Conservation (phyloP, 2,888 invertebrate genomes). For the Drosophila flavopinicola region DNA sequence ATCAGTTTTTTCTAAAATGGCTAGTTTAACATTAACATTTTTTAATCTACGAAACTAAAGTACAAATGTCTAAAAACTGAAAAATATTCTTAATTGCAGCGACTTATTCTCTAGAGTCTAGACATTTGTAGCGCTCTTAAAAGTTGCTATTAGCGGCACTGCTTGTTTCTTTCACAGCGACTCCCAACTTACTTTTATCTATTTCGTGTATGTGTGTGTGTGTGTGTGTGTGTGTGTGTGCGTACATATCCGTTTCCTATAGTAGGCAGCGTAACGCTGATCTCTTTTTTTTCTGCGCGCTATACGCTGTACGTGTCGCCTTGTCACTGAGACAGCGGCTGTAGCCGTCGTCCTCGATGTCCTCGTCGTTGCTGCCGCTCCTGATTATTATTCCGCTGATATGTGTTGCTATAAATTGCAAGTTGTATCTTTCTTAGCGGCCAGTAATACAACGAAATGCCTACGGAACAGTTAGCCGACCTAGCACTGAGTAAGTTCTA, state of each 20-base stretch:
- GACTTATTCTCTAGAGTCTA: no score
- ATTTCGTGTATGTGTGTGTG: conserved; percentile 2
- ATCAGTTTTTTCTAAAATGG: no score
- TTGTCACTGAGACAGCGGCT: conserved; percentile 57
- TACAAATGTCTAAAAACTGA: no score
- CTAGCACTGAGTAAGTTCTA: no score
- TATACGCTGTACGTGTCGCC: conserved; percentile 62
- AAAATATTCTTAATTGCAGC: no score
- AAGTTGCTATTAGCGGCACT: conserved; percentile 3
- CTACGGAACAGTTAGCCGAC: no score
- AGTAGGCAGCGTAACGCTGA: conserved; percentile 58
- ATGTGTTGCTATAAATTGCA: no score
- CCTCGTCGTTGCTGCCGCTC: conserved; percentile 24
- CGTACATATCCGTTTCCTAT: conserved; percentile 60
- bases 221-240: conserved; percentile 16
- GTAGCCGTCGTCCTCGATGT: neutral
- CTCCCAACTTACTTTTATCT: conserved; percentile 5
- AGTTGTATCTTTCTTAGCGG: no score
- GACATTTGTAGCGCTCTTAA: neutral
- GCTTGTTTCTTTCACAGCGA: conserved; percentile 10
- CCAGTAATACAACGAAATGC: no score
- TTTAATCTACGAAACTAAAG: no score
- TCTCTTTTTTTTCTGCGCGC: conserved; percentile 41
- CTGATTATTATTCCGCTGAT: conserved; percentile 81
- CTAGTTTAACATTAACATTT: no score